These are phyloP conservation scores for Prionailurus bengalensis DNA, from an alignment of 2,113 vertebrate species.

Conservation along the genomic window DNA sequence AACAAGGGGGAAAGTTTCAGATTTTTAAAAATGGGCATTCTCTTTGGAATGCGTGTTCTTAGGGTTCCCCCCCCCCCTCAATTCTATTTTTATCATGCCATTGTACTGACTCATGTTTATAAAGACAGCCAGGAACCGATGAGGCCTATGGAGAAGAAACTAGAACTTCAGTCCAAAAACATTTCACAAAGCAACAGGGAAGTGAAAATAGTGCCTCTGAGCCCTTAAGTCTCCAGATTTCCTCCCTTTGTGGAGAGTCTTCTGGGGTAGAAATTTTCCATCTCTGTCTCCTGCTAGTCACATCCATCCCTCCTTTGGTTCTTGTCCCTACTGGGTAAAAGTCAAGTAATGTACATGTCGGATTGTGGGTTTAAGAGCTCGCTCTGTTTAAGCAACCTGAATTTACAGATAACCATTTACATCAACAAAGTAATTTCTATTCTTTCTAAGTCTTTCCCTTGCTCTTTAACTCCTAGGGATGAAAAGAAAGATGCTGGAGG, in stretches of 20 bases:
- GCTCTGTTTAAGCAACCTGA: neutral
- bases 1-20: constrained; percentile 19
- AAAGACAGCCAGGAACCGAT: constrained; percentile 26
- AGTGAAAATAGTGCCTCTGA: constrained; percentile 64
- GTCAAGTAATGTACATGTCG: neutral
- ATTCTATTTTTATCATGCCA: constrained; percentile 66
- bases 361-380: constrained; percentile 19
- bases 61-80: neutral
- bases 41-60: constrained; percentile 34
- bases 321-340: neutral
- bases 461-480: neutral
- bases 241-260: constrained; percentile 37
- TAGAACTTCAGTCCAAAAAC: constrained; percentile 63
- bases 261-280: constrained; percentile 41
- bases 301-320: neutral
- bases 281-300: constrained; percentile 15
- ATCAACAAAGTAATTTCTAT: constrained; percentile 5
- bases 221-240: constrained; percentile 45
- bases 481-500: neutral
- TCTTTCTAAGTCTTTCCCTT: constrained; percentile 44
- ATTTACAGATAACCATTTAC: neutral
- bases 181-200: constrained; percentile 72
- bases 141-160: constrained; percentile 63
- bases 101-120: constrained; percentile 45
- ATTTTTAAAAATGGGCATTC: constrained; percentile 26